These are phyloP conservation scores for Ophonus ardosiacus DNA, from an alignment of 2,888 invertebrate species.

Conservation along the genomic window DNA sequence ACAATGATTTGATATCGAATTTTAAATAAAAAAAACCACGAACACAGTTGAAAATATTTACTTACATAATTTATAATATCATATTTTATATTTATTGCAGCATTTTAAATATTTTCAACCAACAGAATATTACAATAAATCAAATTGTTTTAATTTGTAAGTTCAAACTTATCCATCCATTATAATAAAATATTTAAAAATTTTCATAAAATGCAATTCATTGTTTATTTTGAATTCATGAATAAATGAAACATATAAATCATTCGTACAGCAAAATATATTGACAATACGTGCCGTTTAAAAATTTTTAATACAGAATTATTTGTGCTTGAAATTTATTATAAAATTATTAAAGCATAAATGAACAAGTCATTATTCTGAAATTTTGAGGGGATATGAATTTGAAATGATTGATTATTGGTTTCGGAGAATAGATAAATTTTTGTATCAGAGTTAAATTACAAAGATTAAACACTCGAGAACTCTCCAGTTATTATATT, in stretches of 20 bases:
- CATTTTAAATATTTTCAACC: too few species aligned
- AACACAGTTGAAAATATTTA: too few species aligned
- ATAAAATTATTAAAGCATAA: not conserved
- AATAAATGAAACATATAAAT: slow-evolving; percentile 4
- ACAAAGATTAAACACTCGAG: not conserved
- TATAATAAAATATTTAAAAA: too few species aligned
- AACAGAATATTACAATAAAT: too few species aligned
- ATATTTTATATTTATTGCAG: too few species aligned
- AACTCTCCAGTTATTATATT: slow-evolving; percentile 9
- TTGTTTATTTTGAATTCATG: not conserved
- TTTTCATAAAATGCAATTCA: not conserved
- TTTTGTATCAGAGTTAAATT: not conserved
- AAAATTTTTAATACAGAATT: slow-evolving; percentile 1
- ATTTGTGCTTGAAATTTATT: not conserved
- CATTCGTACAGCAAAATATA: not conserved
- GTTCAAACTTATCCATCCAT: too few species aligned
- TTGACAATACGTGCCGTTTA: not conserved
- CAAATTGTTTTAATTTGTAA: too few species aligned
- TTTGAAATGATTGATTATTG: not conserved
- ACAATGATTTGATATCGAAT: too few species aligned
- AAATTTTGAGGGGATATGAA: not conserved
- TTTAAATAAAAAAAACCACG: too few species aligned
- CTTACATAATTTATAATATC: too few species aligned
- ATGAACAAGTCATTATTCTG: not conserved
- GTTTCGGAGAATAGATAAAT: not conserved